Evolutionary conservation across 2,797 vertebrate species (phyloP), one percentile per base, ranked within the genome.

Genomic region (Halcyon smyrnensis): DNA sequence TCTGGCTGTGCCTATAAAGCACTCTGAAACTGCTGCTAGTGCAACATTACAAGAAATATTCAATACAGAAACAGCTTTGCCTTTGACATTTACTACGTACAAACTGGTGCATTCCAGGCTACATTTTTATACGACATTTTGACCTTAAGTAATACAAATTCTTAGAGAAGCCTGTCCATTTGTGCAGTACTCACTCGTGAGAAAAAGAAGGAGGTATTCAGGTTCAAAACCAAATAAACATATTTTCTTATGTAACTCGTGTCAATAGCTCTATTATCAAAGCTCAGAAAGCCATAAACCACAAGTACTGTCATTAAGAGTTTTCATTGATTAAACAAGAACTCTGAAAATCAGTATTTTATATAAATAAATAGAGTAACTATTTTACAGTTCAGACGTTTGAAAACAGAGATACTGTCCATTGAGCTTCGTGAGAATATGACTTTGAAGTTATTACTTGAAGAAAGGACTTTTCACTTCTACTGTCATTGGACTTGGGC

Each of bases 201-300:
- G 62, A 87, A 87, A 77, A 5, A 82, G 85, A 24, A 85, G 54
- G 24, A 84, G 1, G 1, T 24, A 51, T 16, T 56, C 27, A 39
- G 8, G 24, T 63, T 77, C 64, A 73, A 93, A 84, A 53, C 15
- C 18, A 87, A 69, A 75, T 27, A 60, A 84, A 75, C 2, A 34
- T 34, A 9, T 3, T 83, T 77, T 62, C 24, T 36, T 74, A 27
- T 4, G 4, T 41, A 56, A 71, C 0, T 0, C 21, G 12, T 20
- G 9, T 65, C 36, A 68, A 16, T 30, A 82, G 25, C 6, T 87
- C 34, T 71, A 6, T 57, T 75, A 67, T 4, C 59, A 51, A 89
- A 48, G 9, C 36, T 87, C 25, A 81, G 65, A 85, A 89, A 37
- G 6, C 3, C 20, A 5, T 71, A 77, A 83, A 50, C 67, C 20